Conservation (phyloP, 2,797 vertebrate species). For the Phoebastria nigripes region DNA sequence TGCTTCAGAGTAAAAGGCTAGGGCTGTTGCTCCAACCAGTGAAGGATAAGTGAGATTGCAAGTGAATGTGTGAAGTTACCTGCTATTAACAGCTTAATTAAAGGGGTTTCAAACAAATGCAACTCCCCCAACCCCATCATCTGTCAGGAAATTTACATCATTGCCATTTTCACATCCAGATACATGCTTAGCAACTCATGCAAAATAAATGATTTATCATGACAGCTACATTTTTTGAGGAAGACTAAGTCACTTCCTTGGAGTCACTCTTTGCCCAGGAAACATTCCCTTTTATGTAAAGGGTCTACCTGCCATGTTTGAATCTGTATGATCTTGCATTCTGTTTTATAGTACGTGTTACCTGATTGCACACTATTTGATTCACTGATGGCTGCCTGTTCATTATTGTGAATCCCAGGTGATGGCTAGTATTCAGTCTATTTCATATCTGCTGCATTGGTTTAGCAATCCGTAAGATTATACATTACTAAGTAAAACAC, state of each 20-base stretch:
- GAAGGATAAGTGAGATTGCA: accelerated
- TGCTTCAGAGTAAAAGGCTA: accelerated
- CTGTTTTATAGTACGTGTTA: accelerated
- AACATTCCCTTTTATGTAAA: too few relatives aligned
- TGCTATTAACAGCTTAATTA: background rate
- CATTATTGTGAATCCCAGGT: background rate
- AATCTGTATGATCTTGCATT: too few relatives aligned
- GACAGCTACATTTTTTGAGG: background rate
- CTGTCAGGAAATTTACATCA: too few relatives aligned
- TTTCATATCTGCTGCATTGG: background rate
- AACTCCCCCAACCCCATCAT: background rate
- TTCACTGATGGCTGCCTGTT: background rate
- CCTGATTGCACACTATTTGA: accelerated
- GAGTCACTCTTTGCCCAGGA: background rate
- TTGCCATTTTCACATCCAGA: background rate
- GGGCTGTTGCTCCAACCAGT: background rate
- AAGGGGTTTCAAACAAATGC: background rate
- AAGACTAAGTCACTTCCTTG: background rate
- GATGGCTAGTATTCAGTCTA: too few relatives aligned
- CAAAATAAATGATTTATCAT: background rate
- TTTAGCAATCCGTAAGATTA: background rate
- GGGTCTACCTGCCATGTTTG: accelerated
- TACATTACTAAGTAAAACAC: background rate
- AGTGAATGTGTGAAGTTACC: accelerated
- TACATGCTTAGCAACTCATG: too few relatives aligned